Base-by-base conservation (phyloP, 2,888 invertebrate species). In the Ophioninae sp. region DNA sequence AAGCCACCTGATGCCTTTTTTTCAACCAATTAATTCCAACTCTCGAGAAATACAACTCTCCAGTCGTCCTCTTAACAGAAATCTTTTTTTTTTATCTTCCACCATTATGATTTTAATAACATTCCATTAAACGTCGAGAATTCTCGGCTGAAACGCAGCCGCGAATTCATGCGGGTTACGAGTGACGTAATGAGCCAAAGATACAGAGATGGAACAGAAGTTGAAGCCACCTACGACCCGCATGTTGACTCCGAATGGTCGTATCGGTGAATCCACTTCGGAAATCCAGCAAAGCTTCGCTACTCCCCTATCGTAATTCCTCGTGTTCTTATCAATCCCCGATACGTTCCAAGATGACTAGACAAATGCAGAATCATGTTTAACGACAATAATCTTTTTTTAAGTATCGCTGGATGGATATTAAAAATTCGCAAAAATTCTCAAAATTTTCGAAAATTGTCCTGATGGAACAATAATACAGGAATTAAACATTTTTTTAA, bases 211-310 rank as follows among this genome's bases (percentile, higher is more conserved):
- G 56, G 71, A 73, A 64, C n/a, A 64, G 58, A 41, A 67, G 65
- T 72, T 73, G 59, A 76, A 76, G 51, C 77, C 71, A 77, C 81
- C 81, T 77, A 77, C 77, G 77, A 56, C 81, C 77, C 81, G 81
- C 81, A 81, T 81, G 22, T 67, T n/a, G n/a, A 69, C 77, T 69
- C 51, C 61, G 69, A 61, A 63, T 3, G 63, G 41, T 69, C 77
- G 30, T 59, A 61, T 56, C 77, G 51, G 61, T 23, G 69, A 59
- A 69, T 77, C 69, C 69, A 69, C 61, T 69, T 63, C 41, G 67
- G 69, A 77, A 77, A 77, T 69, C 77, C 20, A 59, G 67, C 23
- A n/a, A 76, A 67, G 58, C 37, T 23, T n/a, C 51, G 37, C 59
- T 65, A 59, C 68, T 68, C 68, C 30, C 67, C 59, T 44, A 77